A percentile compares a stretch with the other conserved stretches of the same genome.
phyloP scores from a whole-genome alignment of 1,140 invertebrate species.

The Scaptodrosophila lebanonensis region DNA sequence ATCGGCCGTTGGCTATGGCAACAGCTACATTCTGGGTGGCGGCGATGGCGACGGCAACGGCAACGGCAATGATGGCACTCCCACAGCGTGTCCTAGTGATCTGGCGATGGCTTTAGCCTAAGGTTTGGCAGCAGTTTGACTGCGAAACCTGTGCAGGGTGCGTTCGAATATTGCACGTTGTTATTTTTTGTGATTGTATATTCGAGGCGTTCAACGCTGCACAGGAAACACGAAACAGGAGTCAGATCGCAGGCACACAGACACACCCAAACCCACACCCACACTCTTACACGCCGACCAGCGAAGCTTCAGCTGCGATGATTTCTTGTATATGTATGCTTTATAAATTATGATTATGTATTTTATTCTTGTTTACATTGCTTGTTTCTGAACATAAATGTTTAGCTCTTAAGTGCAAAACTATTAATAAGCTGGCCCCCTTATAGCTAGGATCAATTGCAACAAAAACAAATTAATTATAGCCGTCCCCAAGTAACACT shows the following conservation, averaged over 20 bases:
- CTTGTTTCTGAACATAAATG: no score
- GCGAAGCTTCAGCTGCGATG: no score
- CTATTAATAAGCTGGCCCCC: background rate
- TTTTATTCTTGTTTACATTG: constrained; percentile 19
- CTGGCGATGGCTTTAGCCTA: constrained; percentile 54
- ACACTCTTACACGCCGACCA: constrained; percentile 2
- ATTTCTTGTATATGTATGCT: no score
- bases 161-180: constrained; percentile 74
- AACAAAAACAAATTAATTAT: constrained; percentile 1
- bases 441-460: no score
- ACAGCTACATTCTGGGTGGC: constrained; percentile 5
- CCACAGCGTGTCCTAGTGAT: constrained; percentile 53
- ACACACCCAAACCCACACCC: background rate
- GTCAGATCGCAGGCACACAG: no score
- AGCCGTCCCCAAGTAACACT: constrained; percentile 9
- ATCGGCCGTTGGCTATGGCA: constrained; percentile 8
- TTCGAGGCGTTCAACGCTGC: constrained; percentile 46
- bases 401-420: constrained; percentile 29
- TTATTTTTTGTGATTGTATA: constrained; percentile 77
- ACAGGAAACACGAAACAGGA: no score
- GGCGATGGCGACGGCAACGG: background rate
- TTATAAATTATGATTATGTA: no score
- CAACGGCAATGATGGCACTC: constrained; percentile 11
- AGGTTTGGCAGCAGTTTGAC: constrained; percentile 33
- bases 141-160: constrained; percentile 15